phyloP scores from a whole-genome alignment of 2,888 invertebrate species.

The Drepanosiphum platanoidis region DNA sequence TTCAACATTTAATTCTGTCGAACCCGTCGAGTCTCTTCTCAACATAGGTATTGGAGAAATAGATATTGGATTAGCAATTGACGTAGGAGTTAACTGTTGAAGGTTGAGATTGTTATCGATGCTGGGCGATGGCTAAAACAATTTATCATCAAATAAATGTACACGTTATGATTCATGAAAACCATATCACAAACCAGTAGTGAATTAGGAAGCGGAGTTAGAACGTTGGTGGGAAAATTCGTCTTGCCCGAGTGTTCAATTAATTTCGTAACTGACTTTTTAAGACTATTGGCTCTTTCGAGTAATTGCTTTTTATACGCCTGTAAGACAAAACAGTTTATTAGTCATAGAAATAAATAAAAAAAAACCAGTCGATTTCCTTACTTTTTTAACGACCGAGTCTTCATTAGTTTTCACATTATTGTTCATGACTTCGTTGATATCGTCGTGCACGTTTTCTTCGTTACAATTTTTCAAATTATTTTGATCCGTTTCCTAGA shows the following conservation, averaged over 20 bases:
- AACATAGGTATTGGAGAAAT: constrained; percentile 77
- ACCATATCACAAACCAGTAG: constrained; percentile 9
- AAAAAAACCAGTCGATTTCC: not conserved
- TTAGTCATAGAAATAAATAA: not conserved
- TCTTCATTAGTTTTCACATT: constrained; percentile 3
- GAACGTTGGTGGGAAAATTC: constrained; percentile 22
- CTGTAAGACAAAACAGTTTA: constrained; percentile 51
- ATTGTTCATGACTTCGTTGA: constrained; percentile 34
- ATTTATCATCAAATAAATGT: not conserved
- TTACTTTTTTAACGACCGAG: constrained; percentile 45
- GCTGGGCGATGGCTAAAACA: constrained; percentile 64
- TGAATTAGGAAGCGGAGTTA: not conserved
- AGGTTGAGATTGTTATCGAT: constrained; percentile 64
- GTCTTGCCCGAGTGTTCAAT: constrained; percentile 80
- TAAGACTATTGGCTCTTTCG: constrained; percentile 81
- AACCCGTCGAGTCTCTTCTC: constrained; percentile 67
- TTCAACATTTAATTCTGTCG: constrained; percentile 65
- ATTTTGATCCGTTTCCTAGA: constrained; percentile 37
- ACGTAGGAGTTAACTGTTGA: constrained; percentile 61
- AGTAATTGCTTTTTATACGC: constrained; percentile 69
- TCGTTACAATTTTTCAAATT: not conserved
- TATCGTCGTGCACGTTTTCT: constrained; percentile 7
- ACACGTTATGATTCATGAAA: not conserved
- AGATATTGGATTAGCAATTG: constrained; percentile 70
- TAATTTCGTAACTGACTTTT: constrained; percentile 81